These are phyloP conservation scores for Morpho helenor DNA, from an alignment of 2,888 invertebrate species.

Conservation along the genomic window DNA sequence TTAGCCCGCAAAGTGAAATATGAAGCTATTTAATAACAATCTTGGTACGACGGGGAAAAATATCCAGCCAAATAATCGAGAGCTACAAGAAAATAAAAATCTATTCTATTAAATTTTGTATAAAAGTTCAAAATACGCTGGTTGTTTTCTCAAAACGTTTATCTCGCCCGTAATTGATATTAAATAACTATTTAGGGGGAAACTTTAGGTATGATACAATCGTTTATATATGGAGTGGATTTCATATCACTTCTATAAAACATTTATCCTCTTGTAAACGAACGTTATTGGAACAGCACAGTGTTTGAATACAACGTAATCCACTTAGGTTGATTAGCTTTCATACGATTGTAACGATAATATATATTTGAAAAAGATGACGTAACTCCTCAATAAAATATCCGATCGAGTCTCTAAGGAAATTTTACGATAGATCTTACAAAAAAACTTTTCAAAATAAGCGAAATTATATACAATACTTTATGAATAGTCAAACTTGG, in stretches of 20 bases:
- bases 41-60: constrained; percentile 13
- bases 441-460: too few species aligned
- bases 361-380: background rate
- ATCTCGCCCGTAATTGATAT: constrained; percentile 25
- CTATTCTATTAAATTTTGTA: background rate
- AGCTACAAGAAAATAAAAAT: constrained; percentile 1
- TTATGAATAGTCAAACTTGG: too few species aligned
- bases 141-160: background rate
- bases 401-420: too few species aligned
- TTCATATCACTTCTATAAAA: background rate
- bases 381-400: too few species aligned
- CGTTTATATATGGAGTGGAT: background rate
- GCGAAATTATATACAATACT: too few species aligned
- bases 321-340: constrained; percentile 4
- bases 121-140: constrained; percentile 6
- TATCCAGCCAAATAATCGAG: background rate
- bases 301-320: constrained; percentile 3
- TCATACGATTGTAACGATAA: background rate
- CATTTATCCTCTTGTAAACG: background rate
- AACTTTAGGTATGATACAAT: constrained; percentile 31
- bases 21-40: constrained; percentile 32
- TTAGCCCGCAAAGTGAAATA: constrained; percentile 32
- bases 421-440: too few species aligned
- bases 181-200: constrained; percentile 48
- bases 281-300: background rate